Conservation (phyloP, 2,888 invertebrate species). For the Stictocephala bisonia region DNA sequence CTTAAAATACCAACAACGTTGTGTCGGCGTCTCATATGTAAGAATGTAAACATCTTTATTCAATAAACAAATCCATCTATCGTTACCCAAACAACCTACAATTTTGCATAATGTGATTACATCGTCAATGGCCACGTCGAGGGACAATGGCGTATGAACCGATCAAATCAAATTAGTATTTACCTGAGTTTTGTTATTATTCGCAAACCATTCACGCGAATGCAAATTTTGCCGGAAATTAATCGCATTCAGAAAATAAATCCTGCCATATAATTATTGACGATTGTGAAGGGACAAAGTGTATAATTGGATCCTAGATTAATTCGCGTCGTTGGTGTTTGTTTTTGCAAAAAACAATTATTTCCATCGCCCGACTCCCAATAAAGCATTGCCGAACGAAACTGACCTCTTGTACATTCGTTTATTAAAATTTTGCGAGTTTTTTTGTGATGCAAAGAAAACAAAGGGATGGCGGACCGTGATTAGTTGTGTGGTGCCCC, state of each 20-base stretch:
- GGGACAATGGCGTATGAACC: conserved; percentile 7
- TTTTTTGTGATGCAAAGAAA: conserved; percentile 4
- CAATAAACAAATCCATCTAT: too few relatives aligned
- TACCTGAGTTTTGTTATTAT: conserved; percentile 37
- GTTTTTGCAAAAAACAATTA: conserved; percentile 8
- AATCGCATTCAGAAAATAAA: conserved; percentile 34
- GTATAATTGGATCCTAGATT: conserved; percentile 16
- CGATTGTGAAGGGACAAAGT: not conserved
- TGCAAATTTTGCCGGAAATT: conserved; percentile 28
- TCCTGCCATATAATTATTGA: conserved; percentile 9
- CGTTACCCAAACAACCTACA: too few relatives aligned
- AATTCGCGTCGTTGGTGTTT: not conserved
- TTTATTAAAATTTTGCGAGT: not conserved
- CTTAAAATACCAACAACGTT: too few relatives aligned
- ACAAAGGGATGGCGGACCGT: conserved; percentile 7
- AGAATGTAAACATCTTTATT: too few relatives aligned
- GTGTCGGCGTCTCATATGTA: too few relatives aligned
- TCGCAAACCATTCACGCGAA: not conserved
- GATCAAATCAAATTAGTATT: conserved; percentile 40
- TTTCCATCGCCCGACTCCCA: not conserved
- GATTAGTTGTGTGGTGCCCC: conserved; percentile 14
- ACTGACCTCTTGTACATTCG: not conserved
- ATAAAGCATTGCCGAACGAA: not conserved
- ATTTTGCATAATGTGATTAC: conserved; percentile 23
- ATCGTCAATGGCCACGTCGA: not conserved